phyloP scores from a whole-genome alignment of 2,888 invertebrate species.

The Eupithecia exiguata region DNA sequence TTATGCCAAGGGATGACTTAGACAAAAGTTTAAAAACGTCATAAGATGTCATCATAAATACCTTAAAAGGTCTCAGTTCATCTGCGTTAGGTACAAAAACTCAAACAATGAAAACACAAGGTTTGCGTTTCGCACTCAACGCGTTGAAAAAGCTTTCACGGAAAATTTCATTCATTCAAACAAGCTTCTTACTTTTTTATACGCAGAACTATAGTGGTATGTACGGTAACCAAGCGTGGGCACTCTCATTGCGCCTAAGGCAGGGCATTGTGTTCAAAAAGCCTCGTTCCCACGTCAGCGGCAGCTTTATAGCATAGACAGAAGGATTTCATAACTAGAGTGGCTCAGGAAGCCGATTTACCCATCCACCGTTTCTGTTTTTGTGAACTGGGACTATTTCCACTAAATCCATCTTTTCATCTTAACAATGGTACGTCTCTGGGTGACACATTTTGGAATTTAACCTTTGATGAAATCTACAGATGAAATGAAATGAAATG shows the following conservation, averaged over 20 bases:
- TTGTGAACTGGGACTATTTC: neutral
- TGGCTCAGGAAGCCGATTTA: neutral
- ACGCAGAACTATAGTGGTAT: conserved; percentile 1
- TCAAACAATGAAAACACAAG: neutral
- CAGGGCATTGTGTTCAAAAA: conserved; percentile 56
- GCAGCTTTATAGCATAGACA: conserved; percentile 29
- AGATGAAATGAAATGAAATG: too few species aligned
- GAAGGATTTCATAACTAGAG: conserved; percentile 16
- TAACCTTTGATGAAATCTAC: too few species aligned
- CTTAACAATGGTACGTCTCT: too few species aligned
- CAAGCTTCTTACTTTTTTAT: neutral
- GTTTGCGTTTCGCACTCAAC: conserved; percentile 5
- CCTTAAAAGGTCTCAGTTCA: neutral
- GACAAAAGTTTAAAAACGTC: too few species aligned
- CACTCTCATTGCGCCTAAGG: conserved; percentile 52
- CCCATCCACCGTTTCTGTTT: neutral
- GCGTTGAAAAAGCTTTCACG: conserved; percentile 4
- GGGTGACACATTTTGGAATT: too few species aligned
- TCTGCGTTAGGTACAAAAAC: neutral
- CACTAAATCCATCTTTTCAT: too few species aligned
- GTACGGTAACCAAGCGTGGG: conserved; percentile 40
- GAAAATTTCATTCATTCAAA: conserved; percentile 2
- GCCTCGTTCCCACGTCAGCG: conserved; percentile 44
- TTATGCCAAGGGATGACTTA: too few species aligned
- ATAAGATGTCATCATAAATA: too few species aligned